These are phyloP conservation scores for Drosophila setifemur DNA, from an alignment of 1,140 invertebrate species.

Conservation along the genomic window DNA sequence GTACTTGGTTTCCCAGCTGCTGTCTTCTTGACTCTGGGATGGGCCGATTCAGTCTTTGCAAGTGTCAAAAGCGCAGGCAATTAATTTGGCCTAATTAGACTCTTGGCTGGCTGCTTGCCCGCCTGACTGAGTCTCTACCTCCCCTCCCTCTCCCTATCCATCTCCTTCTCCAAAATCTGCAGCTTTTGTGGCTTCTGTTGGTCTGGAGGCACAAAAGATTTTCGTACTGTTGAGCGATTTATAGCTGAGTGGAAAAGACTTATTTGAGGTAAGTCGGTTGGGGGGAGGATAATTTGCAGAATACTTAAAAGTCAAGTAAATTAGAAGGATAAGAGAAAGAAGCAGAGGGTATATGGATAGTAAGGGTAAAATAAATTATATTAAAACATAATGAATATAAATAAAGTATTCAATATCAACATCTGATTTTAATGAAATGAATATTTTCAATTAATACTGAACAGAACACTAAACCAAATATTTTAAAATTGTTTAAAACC, in stretches of 20 bases:
- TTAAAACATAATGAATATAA: background rate
- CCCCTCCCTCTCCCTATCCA: background rate
- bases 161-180: conserved; percentile 34
- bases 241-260: conserved; percentile 46
- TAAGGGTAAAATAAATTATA: too few relatives aligned
- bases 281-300: background rate
- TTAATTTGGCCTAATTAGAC: conserved; percentile 78
- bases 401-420: too few relatives aligned
- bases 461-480: too few relatives aligned
- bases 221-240: conserved; percentile 67
- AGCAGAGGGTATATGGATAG: background rate
- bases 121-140: conserved; percentile 9
- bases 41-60: conserved; percentile 54
- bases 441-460: too few relatives aligned
- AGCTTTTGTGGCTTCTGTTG: conserved; percentile 64
- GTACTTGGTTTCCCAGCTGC: conserved; percentile 56
- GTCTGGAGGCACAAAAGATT: conserved; percentile 52
- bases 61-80: conserved; percentile 79
- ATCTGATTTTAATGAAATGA: too few relatives aligned
- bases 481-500: too few relatives aligned
- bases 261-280: conserved; percentile 11
- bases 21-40: conserved; percentile 59
- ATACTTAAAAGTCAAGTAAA: background rate
- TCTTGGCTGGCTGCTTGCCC: conserved; percentile 63
- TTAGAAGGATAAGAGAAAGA: background rate